Conservation (phyloP, 1,140 invertebrate genomes). For the Copidosoma floridanum region DNA sequence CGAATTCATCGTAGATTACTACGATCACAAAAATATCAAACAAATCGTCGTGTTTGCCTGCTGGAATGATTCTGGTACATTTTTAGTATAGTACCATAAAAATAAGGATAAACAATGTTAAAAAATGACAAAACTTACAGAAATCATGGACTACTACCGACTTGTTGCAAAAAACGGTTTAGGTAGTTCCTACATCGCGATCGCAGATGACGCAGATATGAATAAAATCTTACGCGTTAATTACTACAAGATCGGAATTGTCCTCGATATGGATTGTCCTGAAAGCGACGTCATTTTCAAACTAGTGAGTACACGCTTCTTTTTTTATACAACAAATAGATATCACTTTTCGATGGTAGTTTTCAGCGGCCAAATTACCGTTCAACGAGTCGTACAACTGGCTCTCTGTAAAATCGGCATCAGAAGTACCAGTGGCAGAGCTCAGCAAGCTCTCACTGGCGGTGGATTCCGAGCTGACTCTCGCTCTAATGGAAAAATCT, state of each 20-base stretch:
- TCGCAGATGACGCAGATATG: constrained; percentile 29
- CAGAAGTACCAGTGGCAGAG: constrained; percentile 19
- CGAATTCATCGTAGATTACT: constrained; percentile 26
- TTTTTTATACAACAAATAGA: too few relatives aligned
- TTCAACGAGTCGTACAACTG: constrained; percentile 44
- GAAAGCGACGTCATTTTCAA: constrained; percentile 26
- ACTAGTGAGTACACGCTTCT: too few relatives aligned
- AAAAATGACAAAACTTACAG: too few relatives aligned
- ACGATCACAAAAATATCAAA: constrained; percentile 11
- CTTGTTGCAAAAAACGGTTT: constrained; percentile 7
- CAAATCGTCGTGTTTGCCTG: constrained; percentile 31
- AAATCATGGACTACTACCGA: constrained; percentile 12
- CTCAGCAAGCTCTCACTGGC: constrained; percentile 34
- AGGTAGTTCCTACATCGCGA: constrained; percentile 23
- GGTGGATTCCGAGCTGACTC: constrained; percentile 38
- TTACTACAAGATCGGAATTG: constrained; percentile 40
- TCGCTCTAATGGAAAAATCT: constrained; percentile 23
- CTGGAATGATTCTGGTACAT: constrained; percentile 23
- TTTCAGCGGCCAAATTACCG: constrained; percentile 7
- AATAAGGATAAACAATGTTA: too few relatives aligned
- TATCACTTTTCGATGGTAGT: too few relatives aligned
- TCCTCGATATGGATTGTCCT: constrained; percentile 40
- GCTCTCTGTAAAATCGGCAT: constrained; percentile 31
- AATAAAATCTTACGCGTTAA: constrained; percentile 31
- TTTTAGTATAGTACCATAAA: too few relatives aligned